phyloP scores from a whole-genome alignment of 2,113 vertebrate species.

The Strix uralensis region DNA sequence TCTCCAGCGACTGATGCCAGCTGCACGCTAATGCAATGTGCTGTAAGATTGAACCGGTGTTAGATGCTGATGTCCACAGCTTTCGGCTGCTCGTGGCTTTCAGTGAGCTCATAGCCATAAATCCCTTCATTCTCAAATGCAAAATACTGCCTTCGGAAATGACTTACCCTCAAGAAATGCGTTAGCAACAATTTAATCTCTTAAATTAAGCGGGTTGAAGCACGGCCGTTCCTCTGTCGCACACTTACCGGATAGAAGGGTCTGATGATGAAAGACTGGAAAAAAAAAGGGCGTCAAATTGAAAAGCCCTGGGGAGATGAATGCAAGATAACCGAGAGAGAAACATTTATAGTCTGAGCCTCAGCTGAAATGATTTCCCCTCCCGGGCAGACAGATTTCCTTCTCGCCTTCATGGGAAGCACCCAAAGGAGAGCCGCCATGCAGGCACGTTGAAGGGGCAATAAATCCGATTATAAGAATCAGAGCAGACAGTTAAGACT shows the following conservation, averaged over 20 bases:
- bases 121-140: not conserved
- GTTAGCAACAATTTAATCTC: not conserved
- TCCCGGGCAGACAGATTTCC: not conserved
- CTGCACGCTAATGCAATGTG: not conserved
- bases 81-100: not conserved
- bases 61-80: not conserved
- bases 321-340: not conserved
- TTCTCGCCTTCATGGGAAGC: not conserved
- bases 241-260: not conserved
- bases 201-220: not conserved
- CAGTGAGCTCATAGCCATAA: not conserved
- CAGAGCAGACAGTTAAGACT: conserved; percentile 60
- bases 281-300: not conserved
- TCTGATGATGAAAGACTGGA: not conserved
- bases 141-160: not conserved
- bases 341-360: not conserved
- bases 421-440: not conserved
- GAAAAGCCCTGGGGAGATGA: not conserved
- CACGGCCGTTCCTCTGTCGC: accelerated
- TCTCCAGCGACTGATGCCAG: not conserved
- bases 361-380: not conserved
- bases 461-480: not conserved
- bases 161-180: not conserved
- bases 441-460: not conserved
- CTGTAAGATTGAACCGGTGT: not conserved